Percentiles rank a stretch among this genome's conserved stretches.
phyloP scores from a whole-genome alignment of 2,888 invertebrate genomes.

The Brassicogethes aeneus region DNA sequence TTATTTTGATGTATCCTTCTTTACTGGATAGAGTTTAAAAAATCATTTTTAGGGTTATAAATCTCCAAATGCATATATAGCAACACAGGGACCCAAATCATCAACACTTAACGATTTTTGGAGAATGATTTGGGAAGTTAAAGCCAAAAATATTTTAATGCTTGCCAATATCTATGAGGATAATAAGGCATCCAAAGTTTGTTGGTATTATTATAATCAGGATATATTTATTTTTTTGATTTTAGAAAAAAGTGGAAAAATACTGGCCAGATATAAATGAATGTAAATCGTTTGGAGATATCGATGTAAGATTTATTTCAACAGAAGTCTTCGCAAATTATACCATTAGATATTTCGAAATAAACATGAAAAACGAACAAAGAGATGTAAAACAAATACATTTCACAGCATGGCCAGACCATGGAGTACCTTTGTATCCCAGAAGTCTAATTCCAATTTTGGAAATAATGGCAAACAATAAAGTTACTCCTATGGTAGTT shows the following conservation, averaged over 20 bases:
- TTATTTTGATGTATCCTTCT: background rate
- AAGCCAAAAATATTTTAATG: slow-evolving; percentile 43
- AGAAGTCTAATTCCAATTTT: slow-evolving; percentile 35
- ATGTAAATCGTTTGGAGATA: slow-evolving; percentile 31
- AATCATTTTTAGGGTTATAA: slow-evolving; percentile 30
- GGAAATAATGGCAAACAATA: slow-evolving; percentile 34
- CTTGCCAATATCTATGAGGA: slow-evolving; percentile 43
- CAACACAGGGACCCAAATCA: slow-evolving; percentile 36
- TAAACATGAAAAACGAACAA: slow-evolving; percentile 23
- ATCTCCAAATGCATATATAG: slow-evolving; percentile 31
- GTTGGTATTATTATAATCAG: no score
- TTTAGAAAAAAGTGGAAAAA: slow-evolving; percentile 43
- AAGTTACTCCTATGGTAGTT: slow-evolving; percentile 39
- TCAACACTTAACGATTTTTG: slow-evolving; percentile 35
- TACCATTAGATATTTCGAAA: slow-evolving; percentile 31
- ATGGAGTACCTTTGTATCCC: slow-evolving; percentile 40
- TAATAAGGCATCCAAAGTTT: slow-evolving; percentile 33
- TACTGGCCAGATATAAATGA: slow-evolving; percentile 45
- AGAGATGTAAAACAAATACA: slow-evolving; percentile 41
- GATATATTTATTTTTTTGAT: slow-evolving; percentile 12
- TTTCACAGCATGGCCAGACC: slow-evolving; percentile 46
- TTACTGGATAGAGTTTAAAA: background rate
- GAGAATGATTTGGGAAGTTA: slow-evolving; percentile 43
- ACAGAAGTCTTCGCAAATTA: slow-evolving; percentile 36
- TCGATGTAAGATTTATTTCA: slow-evolving; percentile 31